Base-by-base conservation (phyloP, 2,888 invertebrate species). In the Drosophila koepferae region DNA sequence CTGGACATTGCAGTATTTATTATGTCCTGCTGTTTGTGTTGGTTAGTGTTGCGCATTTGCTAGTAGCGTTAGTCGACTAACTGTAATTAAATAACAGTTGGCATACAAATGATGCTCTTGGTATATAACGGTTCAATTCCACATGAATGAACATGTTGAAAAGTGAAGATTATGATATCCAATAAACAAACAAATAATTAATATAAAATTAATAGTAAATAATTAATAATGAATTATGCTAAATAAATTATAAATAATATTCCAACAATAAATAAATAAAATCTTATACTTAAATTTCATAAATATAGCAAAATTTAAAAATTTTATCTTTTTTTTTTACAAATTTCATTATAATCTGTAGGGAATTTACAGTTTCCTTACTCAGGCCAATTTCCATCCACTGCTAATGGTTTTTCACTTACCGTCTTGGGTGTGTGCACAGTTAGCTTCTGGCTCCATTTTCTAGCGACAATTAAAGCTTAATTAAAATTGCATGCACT, bases 401-500 rank as follows among this genome's bases (percentile, higher is more conserved):
- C 38, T 18, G 34, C 40, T 56, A 77, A 59, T 62, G 51, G 59
- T 46, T 65, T 61, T 71, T 38, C 18, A 59, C 38, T n/a, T 14
- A 16, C 18, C 49, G 53, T 31, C 14, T 55, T 28, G 36, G 46
- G 56, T 48, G 46, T 56, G 38, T 51, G 56, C n/a, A 12, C 44
- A 38, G 36, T 14, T 46, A 55, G 18, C n/a, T 51, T 18, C 51
- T 14, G 41, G 14, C 51, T 20, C 7, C 7, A 23, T 38, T 56
- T 56, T 63, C 48, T 53, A 10, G 60, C 61, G 28, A 74, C 77
- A 86, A 86, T 82, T 82, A 86, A 74, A 71, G 41, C 73, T 86
- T 84, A 81, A 84, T 84, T 89, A 81, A 88, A 58, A 89, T 76
- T 69, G 76, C 72, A 76, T 86, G 86, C 89, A 75, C 75, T 72